These are phyloP conservation scores for Spisula solida DNA, from an alignment of 2,888 invertebrate genomes.

Conservation along the genomic window DNA sequence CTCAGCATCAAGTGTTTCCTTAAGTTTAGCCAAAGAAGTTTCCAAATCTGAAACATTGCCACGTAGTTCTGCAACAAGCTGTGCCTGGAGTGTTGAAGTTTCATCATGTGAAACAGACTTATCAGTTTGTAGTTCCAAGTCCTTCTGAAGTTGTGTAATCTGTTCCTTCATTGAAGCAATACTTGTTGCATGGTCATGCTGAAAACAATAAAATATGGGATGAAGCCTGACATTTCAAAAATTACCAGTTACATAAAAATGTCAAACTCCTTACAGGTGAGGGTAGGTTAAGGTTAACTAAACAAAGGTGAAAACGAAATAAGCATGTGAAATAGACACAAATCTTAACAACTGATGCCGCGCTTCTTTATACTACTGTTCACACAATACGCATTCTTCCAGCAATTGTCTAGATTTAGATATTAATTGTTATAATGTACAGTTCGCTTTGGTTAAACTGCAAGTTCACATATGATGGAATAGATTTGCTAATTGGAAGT, in stretches of 20 bases:
- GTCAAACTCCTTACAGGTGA: conserved; percentile 35
- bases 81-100: conserved; percentile 1
- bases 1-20: conserved; percentile 39
- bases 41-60: conserved; percentile 33
- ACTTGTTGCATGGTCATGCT: conserved; percentile 29
- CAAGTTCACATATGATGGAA: too few relatives aligned
- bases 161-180: conserved; percentile 32
- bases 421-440: too few relatives aligned
- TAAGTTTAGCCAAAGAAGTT: conserved; percentile 20
- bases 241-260: conserved; percentile 1
- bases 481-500: too few relatives aligned
- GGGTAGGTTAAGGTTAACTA: conserved; percentile 4
- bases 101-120: background rate
- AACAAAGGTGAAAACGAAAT: conserved; percentile 29
- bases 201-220: conserved; percentile 48
- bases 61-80: conserved; percentile 23
- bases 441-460: too few relatives aligned
- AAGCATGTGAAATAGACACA: background rate
- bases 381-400: background rate
- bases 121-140: conserved; percentile 14
- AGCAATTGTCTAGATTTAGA: too few relatives aligned
- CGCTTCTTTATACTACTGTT: background rate
- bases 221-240: conserved; percentile 47
- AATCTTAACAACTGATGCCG: background rate
- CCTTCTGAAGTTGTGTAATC: conserved; percentile 17